These are phyloP conservation scores for Homalodisca vitripennis DNA, from an alignment of 1,140 invertebrate genomes.

Conservation along the genomic window DNA sequence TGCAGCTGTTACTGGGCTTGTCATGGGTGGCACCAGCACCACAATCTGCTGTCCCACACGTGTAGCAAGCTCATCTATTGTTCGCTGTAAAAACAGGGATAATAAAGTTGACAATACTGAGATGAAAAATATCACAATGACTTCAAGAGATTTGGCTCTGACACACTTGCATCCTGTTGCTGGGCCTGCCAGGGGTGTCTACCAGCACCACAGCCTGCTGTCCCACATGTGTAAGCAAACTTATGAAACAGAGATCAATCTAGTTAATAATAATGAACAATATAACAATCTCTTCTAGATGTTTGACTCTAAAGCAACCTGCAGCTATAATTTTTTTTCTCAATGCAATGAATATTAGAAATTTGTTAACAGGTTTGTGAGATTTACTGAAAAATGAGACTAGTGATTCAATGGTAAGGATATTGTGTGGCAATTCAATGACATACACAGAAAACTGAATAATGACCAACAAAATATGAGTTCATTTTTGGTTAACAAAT, in stretches of 20 bases:
- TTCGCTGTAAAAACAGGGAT: constrained; percentile 65
- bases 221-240: constrained; percentile 92
- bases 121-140: constrained; percentile 60
- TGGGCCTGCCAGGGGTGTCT: constrained; percentile 92
- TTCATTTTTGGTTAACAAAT: no score
- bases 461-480: no score
- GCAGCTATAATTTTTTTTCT: constrained; percentile 91
- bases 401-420: no score
- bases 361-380: no score
- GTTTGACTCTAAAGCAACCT: constrained; percentile 97
- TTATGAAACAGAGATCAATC: constrained; percentile 60
- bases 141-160: constrained; percentile 94
- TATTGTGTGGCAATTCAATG: no score
- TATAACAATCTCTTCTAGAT: constrained; percentile 83
- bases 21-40: constrained; percentile 94
- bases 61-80: constrained; percentile 95
- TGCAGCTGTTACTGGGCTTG: constrained; percentile 91
- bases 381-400: no score
- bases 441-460: no score
- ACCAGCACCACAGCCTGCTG: constrained; percentile 96
- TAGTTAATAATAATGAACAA: not conserved
- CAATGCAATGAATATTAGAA: no score
- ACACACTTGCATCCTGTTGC: constrained; percentile 95
- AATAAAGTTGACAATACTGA: not conserved
- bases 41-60: constrained; percentile 95